Evolutionary conservation across 30 jellyfish, hydroid and myxozoan species (phyloP).

Genomic region (Nemopilema nomurai): DNA sequence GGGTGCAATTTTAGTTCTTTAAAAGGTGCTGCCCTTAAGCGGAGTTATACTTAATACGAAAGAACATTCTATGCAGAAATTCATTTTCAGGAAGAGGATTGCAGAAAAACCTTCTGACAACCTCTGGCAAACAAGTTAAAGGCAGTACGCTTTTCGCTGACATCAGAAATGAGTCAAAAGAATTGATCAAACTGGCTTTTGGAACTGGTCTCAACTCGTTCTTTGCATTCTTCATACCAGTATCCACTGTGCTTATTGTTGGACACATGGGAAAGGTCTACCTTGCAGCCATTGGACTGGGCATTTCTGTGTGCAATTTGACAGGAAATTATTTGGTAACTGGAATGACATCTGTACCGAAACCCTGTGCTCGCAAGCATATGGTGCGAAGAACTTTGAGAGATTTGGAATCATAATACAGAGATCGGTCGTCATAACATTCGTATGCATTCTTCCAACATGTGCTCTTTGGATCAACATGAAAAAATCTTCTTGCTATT

Average conservation of each 20-base stretch:
- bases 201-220: constrained; percentile 39
- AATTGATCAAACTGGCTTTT: constrained; percentile 31
- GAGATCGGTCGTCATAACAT: constrained; percentile 36
- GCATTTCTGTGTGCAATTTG: constrained; percentile 40
- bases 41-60: too few relatives aligned
- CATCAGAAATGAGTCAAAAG: constrained; percentile 32
- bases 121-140: constrained; percentile 8
- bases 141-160: constrained; percentile 4
- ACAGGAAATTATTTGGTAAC: constrained; percentile 41
- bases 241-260: constrained; percentile 20
- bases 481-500: constrained; percentile 29
- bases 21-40: too few relatives aligned
- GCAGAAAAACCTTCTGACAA: too few relatives aligned
- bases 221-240: constrained; percentile 46
- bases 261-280: constrained; percentile 54
- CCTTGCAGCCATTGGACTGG: constrained; percentile 69
- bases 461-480: constrained; percentile 67
- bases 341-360: constrained; percentile 59
- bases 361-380: constrained; percentile 59
- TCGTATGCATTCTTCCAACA: constrained; percentile 32
- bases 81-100: too few relatives aligned
- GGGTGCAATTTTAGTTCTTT: too few relatives aligned
- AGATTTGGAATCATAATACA: constrained; percentile 53
- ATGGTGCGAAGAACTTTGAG: constrained; percentile 49
- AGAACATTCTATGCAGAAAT: too few relatives aligned